Percentiles rank a stretch among this genome's conserved stretches.
Evolutionary conservation across 2,113 vertebrate species (phyloP).

Genomic region (Heloderma charlesbogerti): DNA sequence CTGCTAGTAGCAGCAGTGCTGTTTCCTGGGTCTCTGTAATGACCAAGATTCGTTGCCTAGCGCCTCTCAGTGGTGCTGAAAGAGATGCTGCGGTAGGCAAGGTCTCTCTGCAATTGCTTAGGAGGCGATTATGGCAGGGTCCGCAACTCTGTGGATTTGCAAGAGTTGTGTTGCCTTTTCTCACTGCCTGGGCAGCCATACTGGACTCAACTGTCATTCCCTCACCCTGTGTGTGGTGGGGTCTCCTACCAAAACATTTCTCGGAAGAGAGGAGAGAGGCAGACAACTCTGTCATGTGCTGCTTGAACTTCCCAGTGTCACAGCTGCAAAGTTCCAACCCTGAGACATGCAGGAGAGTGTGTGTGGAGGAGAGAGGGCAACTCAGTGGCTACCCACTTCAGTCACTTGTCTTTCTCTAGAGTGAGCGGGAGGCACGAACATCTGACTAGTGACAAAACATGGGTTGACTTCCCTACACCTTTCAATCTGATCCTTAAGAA

Average conservation of each 20-base stretch:
- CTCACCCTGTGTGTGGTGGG: background rate
- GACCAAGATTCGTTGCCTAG: background rate
- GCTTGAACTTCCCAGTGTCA: no score
- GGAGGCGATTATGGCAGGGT: no score
- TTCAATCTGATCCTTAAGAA: background rate
- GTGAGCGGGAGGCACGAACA: background rate
- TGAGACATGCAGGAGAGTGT: background rate
- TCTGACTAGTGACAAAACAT: background rate
- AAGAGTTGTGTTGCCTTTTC: background rate
- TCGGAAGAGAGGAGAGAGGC: background rate
- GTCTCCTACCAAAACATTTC: background rate
- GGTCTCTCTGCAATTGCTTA: no score
- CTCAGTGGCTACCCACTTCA: background rate
- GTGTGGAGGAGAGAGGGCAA: background rate
- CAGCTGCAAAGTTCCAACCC: background rate
- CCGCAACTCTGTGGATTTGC: no score
- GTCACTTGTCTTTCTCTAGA: background rate
- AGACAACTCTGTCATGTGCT: background rate
- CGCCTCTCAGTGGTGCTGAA: no score
- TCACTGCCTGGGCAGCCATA: background rate
- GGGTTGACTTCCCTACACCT: background rate
- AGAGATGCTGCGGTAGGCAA: no score
- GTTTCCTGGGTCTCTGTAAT: background rate
- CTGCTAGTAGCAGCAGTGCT: background rate
- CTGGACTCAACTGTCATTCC: background rate